A percentile compares a stretch with the other conserved stretches of the same genome.
Evolutionary conservation across 2,797 vertebrate species (phyloP).

Genomic region (Oreochromis mossambicus): DNA sequence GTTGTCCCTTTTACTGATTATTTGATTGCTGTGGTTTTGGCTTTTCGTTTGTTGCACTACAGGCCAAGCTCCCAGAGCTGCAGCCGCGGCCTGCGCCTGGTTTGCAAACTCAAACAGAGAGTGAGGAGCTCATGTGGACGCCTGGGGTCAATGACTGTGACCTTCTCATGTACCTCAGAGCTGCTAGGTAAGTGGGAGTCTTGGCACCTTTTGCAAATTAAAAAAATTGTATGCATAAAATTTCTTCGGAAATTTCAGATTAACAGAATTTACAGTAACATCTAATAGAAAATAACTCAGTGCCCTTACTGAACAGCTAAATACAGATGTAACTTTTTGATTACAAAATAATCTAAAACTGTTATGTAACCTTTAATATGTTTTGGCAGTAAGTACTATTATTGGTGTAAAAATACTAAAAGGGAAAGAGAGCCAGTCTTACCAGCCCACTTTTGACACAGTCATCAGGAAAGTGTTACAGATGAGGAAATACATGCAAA

Average conservation of each 20-base stretch:
- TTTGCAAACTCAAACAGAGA: constrained; percentile 84
- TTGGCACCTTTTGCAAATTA: neutral
- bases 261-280: neutral
- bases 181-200: constrained; percentile 83
- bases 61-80: constrained; percentile 97
- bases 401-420: neutral
- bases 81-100: constrained; percentile 82
- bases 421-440: neutral
- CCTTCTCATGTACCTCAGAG: constrained; percentile 97
- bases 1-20: neutral
- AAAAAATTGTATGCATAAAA: neutral
- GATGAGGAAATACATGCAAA: neutral
- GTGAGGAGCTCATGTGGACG: constrained; percentile 96
- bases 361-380: neutral
- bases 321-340: neutral
- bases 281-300: neutral
- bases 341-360: neutral
- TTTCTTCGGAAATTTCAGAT: neutral
- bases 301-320: neutral
- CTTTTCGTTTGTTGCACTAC: neutral
- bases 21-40: neutral
- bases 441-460: neutral
- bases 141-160: constrained; percentile 98
- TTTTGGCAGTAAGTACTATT: neutral
- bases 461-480: neutral